Evolutionary conservation across 2,888 invertebrate genomes (phyloP).

Genomic region (Ochropacha duplaris): DNA sequence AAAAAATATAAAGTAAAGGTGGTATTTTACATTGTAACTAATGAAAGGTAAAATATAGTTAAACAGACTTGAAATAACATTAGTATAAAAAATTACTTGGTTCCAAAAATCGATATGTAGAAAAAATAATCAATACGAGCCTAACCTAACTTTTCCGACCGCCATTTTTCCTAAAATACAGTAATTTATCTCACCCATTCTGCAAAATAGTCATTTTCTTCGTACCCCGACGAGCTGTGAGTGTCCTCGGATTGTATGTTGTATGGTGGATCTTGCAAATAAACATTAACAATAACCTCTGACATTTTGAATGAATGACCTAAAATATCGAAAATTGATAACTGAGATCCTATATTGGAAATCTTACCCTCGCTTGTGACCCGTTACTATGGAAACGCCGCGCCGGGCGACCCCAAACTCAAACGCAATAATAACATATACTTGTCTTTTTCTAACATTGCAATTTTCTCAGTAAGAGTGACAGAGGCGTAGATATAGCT

Average conservation of each 20-base stretch:
- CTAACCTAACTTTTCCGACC: constrained; percentile 1
- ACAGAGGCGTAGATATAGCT: constrained; percentile 41
- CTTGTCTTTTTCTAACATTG: constrained; percentile 40
- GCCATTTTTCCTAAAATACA: constrained; percentile 28
- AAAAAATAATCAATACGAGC: constrained; percentile 24
- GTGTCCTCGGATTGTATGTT: constrained; percentile 38
- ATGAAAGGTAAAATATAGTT: background rate
- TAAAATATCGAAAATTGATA: constrained; percentile 75
- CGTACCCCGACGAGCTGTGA: constrained; percentile 24
- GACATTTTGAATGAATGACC: constrained; percentile 48
- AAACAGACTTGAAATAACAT: background rate
- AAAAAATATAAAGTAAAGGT: background rate
- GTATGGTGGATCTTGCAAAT: constrained; percentile 40
- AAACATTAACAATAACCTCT: constrained; percentile 52
- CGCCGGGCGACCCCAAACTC: constrained; percentile 46
- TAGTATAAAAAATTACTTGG: no score
- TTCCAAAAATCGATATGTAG: constrained; percentile 1
- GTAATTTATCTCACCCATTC: constrained; percentile 59
- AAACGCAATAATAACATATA: constrained; percentile 17
- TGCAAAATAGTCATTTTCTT: constrained; percentile 46
- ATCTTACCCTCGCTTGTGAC: constrained; percentile 66
- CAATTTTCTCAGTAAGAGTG: constrained; percentile 16
- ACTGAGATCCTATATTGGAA: constrained; percentile 64
- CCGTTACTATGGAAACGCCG: constrained; percentile 70
- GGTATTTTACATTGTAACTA: background rate